These are phyloP conservation scores for Sciurus carolinensis DNA, from an alignment of 2,797 vertebrate species.

Conservation along the genomic window DNA sequence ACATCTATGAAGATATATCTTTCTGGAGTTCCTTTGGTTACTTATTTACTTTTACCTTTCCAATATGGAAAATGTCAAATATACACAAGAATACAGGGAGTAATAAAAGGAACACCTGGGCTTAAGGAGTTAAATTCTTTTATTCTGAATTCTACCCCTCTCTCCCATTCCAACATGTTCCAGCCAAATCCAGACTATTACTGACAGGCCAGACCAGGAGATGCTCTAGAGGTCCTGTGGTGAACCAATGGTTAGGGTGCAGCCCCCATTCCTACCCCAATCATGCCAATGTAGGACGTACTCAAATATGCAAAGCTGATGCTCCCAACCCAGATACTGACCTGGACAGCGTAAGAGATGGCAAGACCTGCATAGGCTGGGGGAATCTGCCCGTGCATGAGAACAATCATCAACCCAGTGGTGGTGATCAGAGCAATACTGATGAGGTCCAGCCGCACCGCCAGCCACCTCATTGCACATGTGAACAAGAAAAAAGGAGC, in stretches of 20 bases:
- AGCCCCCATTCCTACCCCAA: fast-evolving
- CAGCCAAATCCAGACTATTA: background rate
- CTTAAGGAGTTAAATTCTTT: background rate
- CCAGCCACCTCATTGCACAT: slow-evolving; percentile 96
- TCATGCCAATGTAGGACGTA: background rate
- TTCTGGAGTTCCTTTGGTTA: background rate
- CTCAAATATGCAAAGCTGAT: background rate
- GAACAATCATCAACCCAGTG: slow-evolving; percentile 95
- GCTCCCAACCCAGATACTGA: slow-evolving; percentile 76
- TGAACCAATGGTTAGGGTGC: background rate
- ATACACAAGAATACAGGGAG: background rate
- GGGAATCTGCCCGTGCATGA: slow-evolving; percentile 95
- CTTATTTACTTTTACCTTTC: slow-evolving; percentile 36
- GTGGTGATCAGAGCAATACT: slow-evolving; percentile 95
- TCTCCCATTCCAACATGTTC: background rate
- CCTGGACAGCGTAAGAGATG: slow-evolving; percentile 96
- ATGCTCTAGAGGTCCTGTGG: background rate
- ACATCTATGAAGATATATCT: background rate
- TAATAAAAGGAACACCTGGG: background rate
- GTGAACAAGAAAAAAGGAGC: slow-evolving; percentile 95
- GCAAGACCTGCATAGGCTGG: slow-evolving; percentile 95
- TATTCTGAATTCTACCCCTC: background rate
- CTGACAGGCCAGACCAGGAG: background rate
- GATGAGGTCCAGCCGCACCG: slow-evolving; percentile 94
- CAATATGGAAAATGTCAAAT: background rate